These are phyloP conservation scores for Gerosis bhagava DNA, from an alignment of 2,888 invertebrate species.

Conservation along the genomic window DNA sequence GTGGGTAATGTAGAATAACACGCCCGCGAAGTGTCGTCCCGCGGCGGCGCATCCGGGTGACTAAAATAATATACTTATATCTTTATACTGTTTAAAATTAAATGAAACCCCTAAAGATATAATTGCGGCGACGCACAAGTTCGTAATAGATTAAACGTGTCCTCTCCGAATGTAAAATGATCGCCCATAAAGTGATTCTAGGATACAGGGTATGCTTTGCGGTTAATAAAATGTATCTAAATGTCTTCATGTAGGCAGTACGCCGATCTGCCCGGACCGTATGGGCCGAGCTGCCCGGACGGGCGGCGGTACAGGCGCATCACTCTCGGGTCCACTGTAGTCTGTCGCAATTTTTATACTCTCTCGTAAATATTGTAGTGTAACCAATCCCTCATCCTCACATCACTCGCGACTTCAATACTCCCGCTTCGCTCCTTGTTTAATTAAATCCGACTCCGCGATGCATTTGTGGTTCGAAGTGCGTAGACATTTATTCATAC, in stretches of 20 bases:
- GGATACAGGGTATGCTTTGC: slow-evolving; percentile 98
- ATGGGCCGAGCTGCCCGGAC: no score
- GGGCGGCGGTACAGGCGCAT: slow-evolving; percentile 49
- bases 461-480: slow-evolving; percentile 42
- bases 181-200: slow-evolving; percentile 90
- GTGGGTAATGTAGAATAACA: slow-evolving; percentile 68
- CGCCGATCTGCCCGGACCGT: slow-evolving; percentile 55
- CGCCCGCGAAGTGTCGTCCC: slow-evolving; percentile 49
- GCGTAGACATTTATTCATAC: slow-evolving; percentile 59
- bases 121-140: slow-evolving; percentile 70
- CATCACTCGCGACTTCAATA: slow-evolving; percentile 48
- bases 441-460: no score
- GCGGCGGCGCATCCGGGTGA: slow-evolving; percentile 45
- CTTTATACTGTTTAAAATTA: slow-evolving; percentile 73
- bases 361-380: slow-evolving; percentile 65
- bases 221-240: slow-evolving; percentile 91
- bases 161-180: slow-evolving; percentile 78
- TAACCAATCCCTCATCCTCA: slow-evolving; percentile 54
- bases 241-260: slow-evolving; percentile 78
- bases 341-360: slow-evolving; percentile 78
- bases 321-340: slow-evolving; percentile 72
- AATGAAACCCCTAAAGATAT: slow-evolving; percentile 64
- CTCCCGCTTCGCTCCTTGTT: slow-evolving; percentile 54
- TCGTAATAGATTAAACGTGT: slow-evolving; percentile 70
- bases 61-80: slow-evolving; percentile 69